Percentiles rank a stretch among this genome's conserved stretches.
These are phyloP conservation scores for Hystrix brachyura DNA, from an alignment of 2,113 vertebrate species.

Conservation along the genomic window DNA sequence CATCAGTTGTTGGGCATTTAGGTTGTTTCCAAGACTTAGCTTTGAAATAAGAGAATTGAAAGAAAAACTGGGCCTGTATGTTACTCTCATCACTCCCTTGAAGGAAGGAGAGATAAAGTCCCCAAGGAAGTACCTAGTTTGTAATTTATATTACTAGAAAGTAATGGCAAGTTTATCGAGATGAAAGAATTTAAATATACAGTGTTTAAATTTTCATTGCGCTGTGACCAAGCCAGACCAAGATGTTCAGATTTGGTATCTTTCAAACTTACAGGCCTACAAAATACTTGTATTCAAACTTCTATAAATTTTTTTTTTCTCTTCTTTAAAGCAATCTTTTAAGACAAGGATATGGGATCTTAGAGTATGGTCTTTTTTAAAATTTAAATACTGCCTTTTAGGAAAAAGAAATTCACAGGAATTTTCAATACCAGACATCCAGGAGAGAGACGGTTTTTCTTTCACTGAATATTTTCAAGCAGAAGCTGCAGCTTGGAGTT, in stretches of 20 bases:
- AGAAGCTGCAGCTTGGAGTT: not conserved
- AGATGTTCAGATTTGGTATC: not conserved
- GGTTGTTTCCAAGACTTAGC: no score
- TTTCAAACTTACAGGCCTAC: not conserved
- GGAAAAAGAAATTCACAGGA: not conserved
- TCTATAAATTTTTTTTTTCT: not conserved
- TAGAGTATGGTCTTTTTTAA: not conserved
- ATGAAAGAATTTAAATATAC: not conserved
- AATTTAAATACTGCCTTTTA: not conserved
- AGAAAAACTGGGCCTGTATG: not conserved
- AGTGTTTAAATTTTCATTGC: not conserved
- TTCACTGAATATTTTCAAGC: not conserved
- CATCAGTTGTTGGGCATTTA: no score
- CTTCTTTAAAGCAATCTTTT: not conserved
- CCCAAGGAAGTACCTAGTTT: not conserved
- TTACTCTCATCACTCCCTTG: not conserved
- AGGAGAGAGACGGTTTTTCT: not conserved
- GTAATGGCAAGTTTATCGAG: not conserved
- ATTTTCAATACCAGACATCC: not conserved
- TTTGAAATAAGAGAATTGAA: not conserved
- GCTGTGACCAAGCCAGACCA: not conserved
- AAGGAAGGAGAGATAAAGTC: not conserved
- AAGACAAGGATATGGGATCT: not conserved
- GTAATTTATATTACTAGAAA: not conserved
- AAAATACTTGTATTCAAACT: not conserved